These are phyloP conservation scores for Boulengeromyrus knoepffleri DNA, from an alignment of 2,113 vertebrate genomes.

Conservation along the genomic window DNA sequence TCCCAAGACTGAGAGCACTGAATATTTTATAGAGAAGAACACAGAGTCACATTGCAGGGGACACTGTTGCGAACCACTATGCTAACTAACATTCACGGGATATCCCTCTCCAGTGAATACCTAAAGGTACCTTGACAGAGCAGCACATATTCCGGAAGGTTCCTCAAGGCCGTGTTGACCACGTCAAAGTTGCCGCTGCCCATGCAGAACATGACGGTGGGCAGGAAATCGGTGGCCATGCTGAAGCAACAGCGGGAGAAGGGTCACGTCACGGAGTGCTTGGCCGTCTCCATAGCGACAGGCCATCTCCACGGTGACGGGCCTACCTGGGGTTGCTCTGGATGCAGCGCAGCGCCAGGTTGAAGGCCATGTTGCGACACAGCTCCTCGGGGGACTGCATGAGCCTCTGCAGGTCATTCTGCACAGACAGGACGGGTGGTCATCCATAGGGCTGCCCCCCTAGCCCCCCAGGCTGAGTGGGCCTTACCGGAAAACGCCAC, in stretches of 20 bases:
- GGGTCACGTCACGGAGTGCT: fast-evolving
- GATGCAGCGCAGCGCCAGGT: slow-evolving; percentile 82
- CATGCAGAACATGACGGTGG: slow-evolving; percentile 94
- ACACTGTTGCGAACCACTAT: background rate
- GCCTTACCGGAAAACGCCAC: background rate
- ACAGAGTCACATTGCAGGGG: background rate
- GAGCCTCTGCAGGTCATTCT: slow-evolving; percentile 89
- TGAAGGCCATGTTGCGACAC: slow-evolving; percentile 87
- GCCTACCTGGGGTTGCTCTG: slow-evolving; percentile 87
- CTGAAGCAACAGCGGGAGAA: slow-evolving; percentile 46
- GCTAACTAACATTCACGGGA: background rate
- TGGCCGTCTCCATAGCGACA: background rate
- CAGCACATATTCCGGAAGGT: slow-evolving; percentile 88
- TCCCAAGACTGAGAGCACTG: background rate
- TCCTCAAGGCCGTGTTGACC: slow-evolving; percentile 86
- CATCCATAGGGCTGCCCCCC: background rate
- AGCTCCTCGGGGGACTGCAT: slow-evolving; percentile 87
- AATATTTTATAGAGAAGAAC: background rate
- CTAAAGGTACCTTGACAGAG: slow-evolving; percentile 85
- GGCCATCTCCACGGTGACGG: too few relatives aligned
- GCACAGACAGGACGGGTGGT: background rate
- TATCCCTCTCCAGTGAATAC: background rate
- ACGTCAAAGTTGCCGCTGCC: slow-evolving; percentile 91
- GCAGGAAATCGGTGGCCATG: slow-evolving; percentile 84
- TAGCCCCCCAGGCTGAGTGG: background rate